Evolutionary conservation across 30 jellyfish, hydroid and myxozoan species (phyloP).

Genomic region (Turritopsis dohrnii): DNA sequence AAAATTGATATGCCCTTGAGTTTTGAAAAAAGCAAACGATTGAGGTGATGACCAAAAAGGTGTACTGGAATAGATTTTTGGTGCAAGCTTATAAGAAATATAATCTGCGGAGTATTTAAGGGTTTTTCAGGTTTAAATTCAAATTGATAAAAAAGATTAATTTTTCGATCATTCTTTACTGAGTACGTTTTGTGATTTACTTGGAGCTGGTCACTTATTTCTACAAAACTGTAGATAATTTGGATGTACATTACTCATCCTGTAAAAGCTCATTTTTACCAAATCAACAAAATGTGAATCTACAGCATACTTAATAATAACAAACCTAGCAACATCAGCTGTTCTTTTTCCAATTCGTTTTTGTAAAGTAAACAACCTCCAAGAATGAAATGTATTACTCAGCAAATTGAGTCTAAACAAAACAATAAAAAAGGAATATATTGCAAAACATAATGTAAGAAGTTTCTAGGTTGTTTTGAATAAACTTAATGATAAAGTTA

Average conservation of each 20-base stretch:
- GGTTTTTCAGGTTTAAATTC: too few species aligned
- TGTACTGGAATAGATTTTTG: too few species aligned
- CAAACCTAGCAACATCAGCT: background rate
- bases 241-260: too few species aligned
- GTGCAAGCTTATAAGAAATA: too few species aligned
- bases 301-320: background rate
- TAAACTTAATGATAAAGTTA: background rate
- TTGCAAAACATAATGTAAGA: too few species aligned
- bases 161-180: too few species aligned
- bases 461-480: background rate
- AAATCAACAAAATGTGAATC: background rate
- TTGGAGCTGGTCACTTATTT: too few species aligned
- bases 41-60: too few species aligned
- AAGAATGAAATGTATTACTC: background rate
- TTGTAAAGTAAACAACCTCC: background rate
- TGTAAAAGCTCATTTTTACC: background rate
- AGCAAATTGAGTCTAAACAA: background rate
- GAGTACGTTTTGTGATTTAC: too few species aligned
- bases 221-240: too few species aligned
- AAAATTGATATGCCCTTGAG: background rate
- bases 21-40: background rate
- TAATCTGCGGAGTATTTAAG: too few species aligned
- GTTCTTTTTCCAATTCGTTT: background rate
- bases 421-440: background rate
- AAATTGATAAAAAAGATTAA: too few species aligned